phyloP scores from a whole-genome alignment of 1,140 invertebrate genomes.

The Neodiprion virginianus region DNA sequence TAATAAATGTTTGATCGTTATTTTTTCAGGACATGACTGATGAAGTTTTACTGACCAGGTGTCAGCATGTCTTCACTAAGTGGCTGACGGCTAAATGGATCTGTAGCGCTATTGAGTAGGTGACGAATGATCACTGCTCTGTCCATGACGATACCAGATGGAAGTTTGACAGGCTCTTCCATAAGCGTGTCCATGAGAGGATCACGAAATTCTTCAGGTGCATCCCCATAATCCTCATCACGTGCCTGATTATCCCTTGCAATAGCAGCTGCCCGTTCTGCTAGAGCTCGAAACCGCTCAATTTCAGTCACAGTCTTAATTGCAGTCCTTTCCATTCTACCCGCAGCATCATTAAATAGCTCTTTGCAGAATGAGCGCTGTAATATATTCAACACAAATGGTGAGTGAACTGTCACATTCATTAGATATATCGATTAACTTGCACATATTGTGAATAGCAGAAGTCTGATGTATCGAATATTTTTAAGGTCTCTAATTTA shows the following conservation, averaged over 20 bases:
- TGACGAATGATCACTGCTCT: conserved; percentile 91
- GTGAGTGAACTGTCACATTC: too few relatives aligned
- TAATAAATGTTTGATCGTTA: background rate
- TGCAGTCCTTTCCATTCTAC: conserved; percentile 77
- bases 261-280: conserved; percentile 81
- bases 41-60: conserved; percentile 66
- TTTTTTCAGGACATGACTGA: conserved; percentile 12
- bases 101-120: conserved; percentile 93
- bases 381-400: conserved; percentile 38
- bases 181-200: conserved; percentile 98
- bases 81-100: conserved; percentile 96
- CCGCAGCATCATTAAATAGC: conserved; percentile 88
- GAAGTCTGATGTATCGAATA: conserved; percentile 7
- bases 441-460: background rate
- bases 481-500: background rate
- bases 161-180: conserved; percentile 93
- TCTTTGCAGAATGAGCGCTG: conserved; percentile 93
- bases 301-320: conserved; percentile 87
- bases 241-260: conserved; percentile 83
- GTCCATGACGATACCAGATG: conserved; percentile 96
- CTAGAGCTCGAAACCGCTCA: conserved; percentile 81
- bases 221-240: conserved; percentile 93
- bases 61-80: conserved; percentile 87
- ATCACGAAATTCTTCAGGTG: conserved; percentile 97
- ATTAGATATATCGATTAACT: background rate